Evolutionary conservation across 2,797 vertebrate genomes (phyloP), one percentile per base, ranked within the genome.

Genomic region (Erethizon dorsatum): DNA sequence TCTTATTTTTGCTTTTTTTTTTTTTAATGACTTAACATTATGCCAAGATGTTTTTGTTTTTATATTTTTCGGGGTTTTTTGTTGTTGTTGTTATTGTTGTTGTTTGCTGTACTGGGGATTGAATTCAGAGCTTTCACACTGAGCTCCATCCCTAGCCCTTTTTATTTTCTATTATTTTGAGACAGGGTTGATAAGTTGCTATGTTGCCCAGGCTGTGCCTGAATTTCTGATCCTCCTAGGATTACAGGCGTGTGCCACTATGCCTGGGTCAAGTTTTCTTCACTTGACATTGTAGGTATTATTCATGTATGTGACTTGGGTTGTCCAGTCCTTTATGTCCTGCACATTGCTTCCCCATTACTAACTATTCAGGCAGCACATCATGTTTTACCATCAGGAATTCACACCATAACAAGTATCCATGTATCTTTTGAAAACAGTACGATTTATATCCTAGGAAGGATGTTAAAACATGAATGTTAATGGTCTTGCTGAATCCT

Each of bases 361-460:
- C 26, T 79, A 56, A 28, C 54, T 31, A 54, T 67, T 83, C n/a
- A 88, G 52, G 11, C 31, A 96, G 31, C 52, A 89, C 52, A 12
- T 8, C 20, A 24, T 54, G 37, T 89, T 93, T 83, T 75, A 28
- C 71, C 80, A 0, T 90, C 75, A 22, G 8, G 31, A 73, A 37
- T 87, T 91, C 61, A 65, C n/a, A 65, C 31, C 20, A 41, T 69
- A 73, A 67, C 77, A 84, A 28, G 33, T 41, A 52, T 6, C 10
- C 22, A 17, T 52, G 2, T 85, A 80, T 73, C 26, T 69, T 93
- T 96, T 73, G 61, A 84, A 69, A 71, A 47, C 28, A 52, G 71
- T 96, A 28, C 52, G 33, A 88, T 69, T 84, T 77, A 78, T 87
- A 75, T 80, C 22, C 41, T 91, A 75, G 61, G 31, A 61, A 57